phyloP scores from a whole-genome alignment of 1,140 invertebrate genomes.

The Drosophila sp. region DNA sequence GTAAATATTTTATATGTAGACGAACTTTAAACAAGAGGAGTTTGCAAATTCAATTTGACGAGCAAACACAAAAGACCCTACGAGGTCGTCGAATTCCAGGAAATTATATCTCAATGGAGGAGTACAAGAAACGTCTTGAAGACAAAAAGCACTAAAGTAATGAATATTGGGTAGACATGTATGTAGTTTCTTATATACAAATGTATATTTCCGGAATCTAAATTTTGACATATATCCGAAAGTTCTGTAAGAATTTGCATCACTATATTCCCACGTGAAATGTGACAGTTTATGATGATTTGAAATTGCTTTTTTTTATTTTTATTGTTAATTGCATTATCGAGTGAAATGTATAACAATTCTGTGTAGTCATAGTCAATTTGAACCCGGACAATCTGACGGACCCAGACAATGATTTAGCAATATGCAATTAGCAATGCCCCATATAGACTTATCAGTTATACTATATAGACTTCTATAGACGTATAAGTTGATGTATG shows the following conservation, averaged over 20 bases:
- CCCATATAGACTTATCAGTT: conserved; percentile 10
- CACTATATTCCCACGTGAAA: too few relatives aligned
- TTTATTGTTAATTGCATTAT: not conserved
- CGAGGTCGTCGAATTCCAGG: not conserved
- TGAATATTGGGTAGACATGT: too few relatives aligned
- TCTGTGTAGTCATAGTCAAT: conserved; percentile 5
- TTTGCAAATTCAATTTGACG: not conserved
- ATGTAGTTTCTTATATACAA: too few relatives aligned
- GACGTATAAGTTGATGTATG: not conserved
- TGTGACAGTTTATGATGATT: too few relatives aligned
- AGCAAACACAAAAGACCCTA: not conserved
- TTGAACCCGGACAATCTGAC: conserved; percentile 6
- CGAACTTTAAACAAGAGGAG: not conserved
- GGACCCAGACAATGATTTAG: conserved; percentile 10
- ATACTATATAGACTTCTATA: not conserved
- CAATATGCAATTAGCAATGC: conserved; percentile 12
- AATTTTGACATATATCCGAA: too few relatives aligned
- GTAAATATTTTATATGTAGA: too few relatives aligned
- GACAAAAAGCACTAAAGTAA: too few relatives aligned
- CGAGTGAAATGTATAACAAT: not conserved
- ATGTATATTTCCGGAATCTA: too few relatives aligned
- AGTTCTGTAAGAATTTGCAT: too few relatives aligned
- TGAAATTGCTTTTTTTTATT: not conserved
- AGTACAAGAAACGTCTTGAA: not conserved
- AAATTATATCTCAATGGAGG: not conserved